These are phyloP conservation scores for Campoletis raptor DNA, from an alignment of 2,888 invertebrate species.

Conservation along the genomic window DNA sequence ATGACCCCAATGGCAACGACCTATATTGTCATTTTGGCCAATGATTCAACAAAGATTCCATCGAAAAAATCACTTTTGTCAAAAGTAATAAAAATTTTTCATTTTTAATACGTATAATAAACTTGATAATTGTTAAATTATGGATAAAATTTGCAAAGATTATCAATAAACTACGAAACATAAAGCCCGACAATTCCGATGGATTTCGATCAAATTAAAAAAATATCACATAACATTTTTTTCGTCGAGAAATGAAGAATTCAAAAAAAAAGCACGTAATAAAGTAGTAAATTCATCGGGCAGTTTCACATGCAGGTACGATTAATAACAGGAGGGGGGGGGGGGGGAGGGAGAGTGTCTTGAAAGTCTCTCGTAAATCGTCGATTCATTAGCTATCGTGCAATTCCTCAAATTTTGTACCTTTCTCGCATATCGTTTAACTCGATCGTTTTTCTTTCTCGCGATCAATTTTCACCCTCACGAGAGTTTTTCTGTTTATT, in stretches of 20 bases:
- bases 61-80: background rate
- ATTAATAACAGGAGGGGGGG: background rate
- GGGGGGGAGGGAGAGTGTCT: slow-evolving; percentile 69
- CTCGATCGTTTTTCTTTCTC: slow-evolving; percentile 47
- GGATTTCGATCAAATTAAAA: background rate
- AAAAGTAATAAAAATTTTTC: background rate
- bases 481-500: background rate
- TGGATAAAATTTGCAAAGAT: background rate
- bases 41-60: background rate
- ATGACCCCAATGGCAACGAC: slow-evolving; percentile 18
- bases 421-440: slow-evolving; percentile 42
- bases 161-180: background rate
- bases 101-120: background rate
- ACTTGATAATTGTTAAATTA: background rate
- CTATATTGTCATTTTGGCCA: background rate
- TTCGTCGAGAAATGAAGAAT: too few species aligned
- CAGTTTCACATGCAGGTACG: background rate
- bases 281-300: background rate
- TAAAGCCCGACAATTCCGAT: background rate
- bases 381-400: slow-evolving; percentile 77
- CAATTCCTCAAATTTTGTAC: slow-evolving; percentile 42
- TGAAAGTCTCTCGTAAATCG: slow-evolving; percentile 79
- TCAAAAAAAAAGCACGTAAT: background rate
- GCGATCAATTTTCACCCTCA: slow-evolving; percentile 23
- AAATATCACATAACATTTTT: background rate